A percentile compares a stretch with the other conserved stretches of the same genome.
These are phyloP conservation scores for Urocynchramus pylzowi DNA, from an alignment of 2,113 vertebrate species.

Conservation along the genomic window DNA sequence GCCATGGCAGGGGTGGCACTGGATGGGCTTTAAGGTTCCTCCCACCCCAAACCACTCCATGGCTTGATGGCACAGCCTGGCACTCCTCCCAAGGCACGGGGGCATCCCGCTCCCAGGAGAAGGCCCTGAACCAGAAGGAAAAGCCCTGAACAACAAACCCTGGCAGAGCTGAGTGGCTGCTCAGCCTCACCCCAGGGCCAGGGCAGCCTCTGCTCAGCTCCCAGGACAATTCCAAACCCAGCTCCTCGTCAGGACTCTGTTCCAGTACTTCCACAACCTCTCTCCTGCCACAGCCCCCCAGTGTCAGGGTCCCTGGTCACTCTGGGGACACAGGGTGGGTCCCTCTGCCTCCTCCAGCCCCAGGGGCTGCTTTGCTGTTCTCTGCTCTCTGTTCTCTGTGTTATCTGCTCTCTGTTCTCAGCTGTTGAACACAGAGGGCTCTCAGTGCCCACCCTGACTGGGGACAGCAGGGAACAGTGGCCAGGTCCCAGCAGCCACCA, in stretches of 20 bases:
- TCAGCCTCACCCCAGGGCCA: not conserved
- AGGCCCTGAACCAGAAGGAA: not conserved
- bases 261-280: not conserved
- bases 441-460: not conserved
- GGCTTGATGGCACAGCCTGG: not conserved
- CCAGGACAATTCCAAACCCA: not conserved
- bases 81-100: rapidly evolving
- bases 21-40: not conserved
- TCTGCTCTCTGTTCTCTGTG: not conserved
- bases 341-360: not conserved
- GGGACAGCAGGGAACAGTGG: not conserved
- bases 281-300: not conserved
- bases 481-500: not conserved
- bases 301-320: not conserved
- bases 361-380: not conserved
- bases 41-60: not conserved
- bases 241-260: not conserved
- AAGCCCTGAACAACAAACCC: not conserved
- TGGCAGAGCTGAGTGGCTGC: not conserved
- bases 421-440: not conserved
- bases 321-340: not conserved
- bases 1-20: not conserved
- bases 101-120: not conserved
- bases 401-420: not conserved
- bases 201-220: not conserved